phyloP scores from a whole-genome alignment of 1,140 invertebrate genomes.

The Leptopilina boulardi region DNA sequence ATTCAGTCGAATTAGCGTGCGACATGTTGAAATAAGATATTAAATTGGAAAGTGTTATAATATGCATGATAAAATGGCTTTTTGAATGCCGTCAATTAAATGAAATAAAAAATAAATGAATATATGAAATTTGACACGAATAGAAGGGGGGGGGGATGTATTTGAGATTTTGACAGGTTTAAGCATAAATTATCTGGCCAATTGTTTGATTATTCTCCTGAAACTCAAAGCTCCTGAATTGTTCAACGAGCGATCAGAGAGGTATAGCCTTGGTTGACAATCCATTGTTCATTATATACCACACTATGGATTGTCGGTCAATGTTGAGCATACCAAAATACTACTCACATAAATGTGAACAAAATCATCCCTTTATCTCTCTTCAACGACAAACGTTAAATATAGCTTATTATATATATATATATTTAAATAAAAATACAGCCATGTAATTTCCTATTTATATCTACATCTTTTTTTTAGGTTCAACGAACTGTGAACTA shows the following conservation, averaged over 20 bases:
- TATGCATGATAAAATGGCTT: neutral
- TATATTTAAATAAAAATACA: no score
- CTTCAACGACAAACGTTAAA: neutral
- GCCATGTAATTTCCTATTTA: no score
- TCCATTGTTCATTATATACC: slow-evolving; percentile 22
- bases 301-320: slow-evolving; percentile 15
- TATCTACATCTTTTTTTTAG: no score
- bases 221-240: neutral
- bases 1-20: no score
- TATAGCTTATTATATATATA: neutral
- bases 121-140: neutral
- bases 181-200: slow-evolving; percentile 30
- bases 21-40: no score
- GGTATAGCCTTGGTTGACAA: slow-evolving; percentile 4
- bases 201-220: slow-evolving; percentile 33
- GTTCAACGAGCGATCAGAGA: slow-evolving; percentile 27
- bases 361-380: neutral
- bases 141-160: neutral
- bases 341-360: slow-evolving; percentile 1
- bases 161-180: slow-evolving; percentile 2
- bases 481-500: no score
- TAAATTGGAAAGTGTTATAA: neutral
- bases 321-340: slow-evolving; percentile 16
- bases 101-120: no score
- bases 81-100: no score